Evolutionary conservation across 35 echinoderm and acorn worm genomes (phyloP).

Genomic region (Acanthaster planci): DNA sequence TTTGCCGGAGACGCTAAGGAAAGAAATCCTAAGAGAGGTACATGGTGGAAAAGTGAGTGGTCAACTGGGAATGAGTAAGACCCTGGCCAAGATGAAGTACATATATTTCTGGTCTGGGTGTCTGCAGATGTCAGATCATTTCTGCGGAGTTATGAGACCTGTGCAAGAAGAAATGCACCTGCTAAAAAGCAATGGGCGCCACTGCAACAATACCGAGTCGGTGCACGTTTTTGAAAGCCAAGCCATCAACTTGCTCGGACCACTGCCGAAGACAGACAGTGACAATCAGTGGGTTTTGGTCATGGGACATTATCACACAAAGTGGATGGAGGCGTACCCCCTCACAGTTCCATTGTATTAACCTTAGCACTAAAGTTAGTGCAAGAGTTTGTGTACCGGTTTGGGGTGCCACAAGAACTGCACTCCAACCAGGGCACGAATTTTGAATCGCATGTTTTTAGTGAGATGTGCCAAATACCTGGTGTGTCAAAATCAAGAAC

Average conservation of each 20-base stretch:
- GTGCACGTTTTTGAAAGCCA: constrained; percentile 1
- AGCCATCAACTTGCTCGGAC: constrained; percentile 39
- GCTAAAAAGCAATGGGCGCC: constrained; percentile 29
- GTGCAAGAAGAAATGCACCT: constrained; percentile 55
- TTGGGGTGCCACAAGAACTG: constrained; percentile 5
- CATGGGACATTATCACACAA: constrained; percentile 55
- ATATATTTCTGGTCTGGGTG: constrained; percentile 54
- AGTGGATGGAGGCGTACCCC: constrained; percentile 52
- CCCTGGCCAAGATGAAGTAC: constrained; percentile 32
- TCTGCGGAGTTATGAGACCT: constrained; percentile 46
- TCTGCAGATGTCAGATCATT: constrained; percentile 31
- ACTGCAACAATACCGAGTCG: constrained; percentile 39
- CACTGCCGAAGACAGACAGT: constrained; percentile 47
- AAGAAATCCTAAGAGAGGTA: constrained; percentile 33
- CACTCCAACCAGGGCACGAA: constrained; percentile 52
- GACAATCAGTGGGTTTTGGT: constrained; percentile 55
- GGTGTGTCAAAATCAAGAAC: constrained; percentile 43
- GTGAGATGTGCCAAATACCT: constrained; percentile 33
- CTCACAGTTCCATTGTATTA: constrained; percentile 34
- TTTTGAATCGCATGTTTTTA: constrained; percentile 42
- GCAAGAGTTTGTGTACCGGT: constrained; percentile 25
- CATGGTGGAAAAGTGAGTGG: constrained; percentile 34
- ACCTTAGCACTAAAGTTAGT: constrained; percentile 39
- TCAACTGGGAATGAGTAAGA: constrained; percentile 48
- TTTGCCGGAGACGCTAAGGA: constrained; percentile 32